A percentile compares a stretch with the other conserved stretches of the same genome.
Evolutionary conservation across 2,113 vertebrate species (phyloP).

Genomic region (Pedetes capensis): DNA sequence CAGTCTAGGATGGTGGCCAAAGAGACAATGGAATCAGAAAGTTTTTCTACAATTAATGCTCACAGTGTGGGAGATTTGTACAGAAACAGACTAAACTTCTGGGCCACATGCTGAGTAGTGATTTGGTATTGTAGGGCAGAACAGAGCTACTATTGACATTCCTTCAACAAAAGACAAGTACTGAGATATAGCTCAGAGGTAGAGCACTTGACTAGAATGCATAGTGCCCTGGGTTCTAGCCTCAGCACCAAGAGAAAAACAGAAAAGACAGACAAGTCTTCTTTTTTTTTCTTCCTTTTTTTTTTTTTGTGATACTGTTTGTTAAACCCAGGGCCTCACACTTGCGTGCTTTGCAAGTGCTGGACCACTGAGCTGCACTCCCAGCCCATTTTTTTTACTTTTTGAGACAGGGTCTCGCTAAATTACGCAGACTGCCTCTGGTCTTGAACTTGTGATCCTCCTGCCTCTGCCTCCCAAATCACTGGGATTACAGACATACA

Average conservation of each 20-base stretch:
- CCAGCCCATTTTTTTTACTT: too few species aligned
- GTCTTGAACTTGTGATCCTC: too few species aligned
- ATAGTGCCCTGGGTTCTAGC: neutral
- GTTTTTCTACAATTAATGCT: neutral
- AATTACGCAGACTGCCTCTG: too few species aligned
- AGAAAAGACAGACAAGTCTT: neutral
- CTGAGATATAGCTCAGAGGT: neutral
- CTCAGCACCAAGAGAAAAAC: neutral
- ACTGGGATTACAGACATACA: too few species aligned
- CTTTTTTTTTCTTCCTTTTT: too few species aligned
- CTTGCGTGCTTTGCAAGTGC: too few species aligned
- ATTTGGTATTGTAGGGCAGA: neutral
- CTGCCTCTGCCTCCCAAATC: too few species aligned
- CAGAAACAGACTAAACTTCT: neutral
- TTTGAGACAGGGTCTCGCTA: too few species aligned
- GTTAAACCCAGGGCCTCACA: too few species aligned
- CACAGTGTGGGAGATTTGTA: neutral
- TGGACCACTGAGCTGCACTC: too few species aligned
- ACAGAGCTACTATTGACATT: neutral
- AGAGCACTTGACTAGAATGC: neutral
- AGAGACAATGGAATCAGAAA: neutral
- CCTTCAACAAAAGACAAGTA: too few species aligned
- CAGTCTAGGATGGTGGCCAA: neutral
- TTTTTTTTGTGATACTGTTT: too few species aligned
- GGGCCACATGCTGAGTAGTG: neutral